Conservation (phyloP, 2,888 invertebrate species). For the Kryphioiulus occultus region DNA sequence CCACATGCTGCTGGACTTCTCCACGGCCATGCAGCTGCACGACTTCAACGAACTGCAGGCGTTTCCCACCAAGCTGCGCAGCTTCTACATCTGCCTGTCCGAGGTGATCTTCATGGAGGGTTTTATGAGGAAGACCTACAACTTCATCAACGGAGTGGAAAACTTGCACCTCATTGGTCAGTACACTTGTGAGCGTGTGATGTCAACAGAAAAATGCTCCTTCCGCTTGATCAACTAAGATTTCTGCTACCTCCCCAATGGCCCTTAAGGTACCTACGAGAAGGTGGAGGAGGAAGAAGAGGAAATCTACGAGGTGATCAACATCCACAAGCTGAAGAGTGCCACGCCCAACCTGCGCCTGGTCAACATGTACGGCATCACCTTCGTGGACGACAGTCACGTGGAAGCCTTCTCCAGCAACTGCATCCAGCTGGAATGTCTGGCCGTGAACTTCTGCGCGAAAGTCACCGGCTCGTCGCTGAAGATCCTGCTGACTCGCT, state of each 20-base stretch:
- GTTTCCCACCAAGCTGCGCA: conserved; percentile 95
- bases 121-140: conserved; percentile 99
- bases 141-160: conserved; percentile 97
- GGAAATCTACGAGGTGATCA: conserved; percentile 98
- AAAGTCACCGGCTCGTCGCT: conserved; percentile 96
- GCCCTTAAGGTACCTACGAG: conserved; percentile 96
- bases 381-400: conserved; percentile 97
- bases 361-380: conserved; percentile 98
- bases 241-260: too few species aligned
- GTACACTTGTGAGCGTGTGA: too few species aligned
- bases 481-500: conserved; percentile 91
- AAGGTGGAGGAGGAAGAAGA: conserved; percentile 99
- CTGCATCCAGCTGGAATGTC: conserved; percentile 81
- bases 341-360: conserved; percentile 97
- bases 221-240: too few species aligned
- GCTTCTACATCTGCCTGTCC: conserved; percentile 94
- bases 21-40: conserved; percentile 98
- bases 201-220: too few species aligned
- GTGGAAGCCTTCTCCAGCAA: conserved; percentile 84
- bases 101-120: conserved; percentile 99
- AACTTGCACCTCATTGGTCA: conserved; percentile 93
- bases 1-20: conserved; percentile 95
- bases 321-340: conserved; percentile 97
- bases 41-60: conserved; percentile 99
- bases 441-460: conserved; percentile 96